Conservation (phyloP, 2,797 vertebrate species). For the Orientallactaga sibirica region DNA sequence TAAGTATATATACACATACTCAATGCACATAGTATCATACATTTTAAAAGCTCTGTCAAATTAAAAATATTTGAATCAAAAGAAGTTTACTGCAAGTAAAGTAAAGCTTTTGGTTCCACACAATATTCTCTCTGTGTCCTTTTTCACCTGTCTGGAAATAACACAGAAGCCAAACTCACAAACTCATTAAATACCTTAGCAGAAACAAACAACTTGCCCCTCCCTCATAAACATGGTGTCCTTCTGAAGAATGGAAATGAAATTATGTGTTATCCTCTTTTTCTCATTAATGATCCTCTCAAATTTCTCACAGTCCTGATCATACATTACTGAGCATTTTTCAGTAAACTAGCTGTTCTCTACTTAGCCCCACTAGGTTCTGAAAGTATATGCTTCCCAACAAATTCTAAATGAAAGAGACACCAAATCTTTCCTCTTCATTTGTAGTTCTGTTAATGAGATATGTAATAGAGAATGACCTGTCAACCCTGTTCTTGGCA, state of each 20-base stretch:
- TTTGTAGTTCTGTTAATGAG: not conserved
- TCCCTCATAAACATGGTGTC: not conserved
- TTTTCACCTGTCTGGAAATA: not conserved
- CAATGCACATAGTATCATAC: not conserved
- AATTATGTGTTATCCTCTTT: not conserved
- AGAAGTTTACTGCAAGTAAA: not conserved
- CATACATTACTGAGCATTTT: slow-evolving; percentile 28
- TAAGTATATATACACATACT: not conserved
- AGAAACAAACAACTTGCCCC: not conserved
- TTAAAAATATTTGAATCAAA: not conserved
- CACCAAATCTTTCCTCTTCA: not conserved
- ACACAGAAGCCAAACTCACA: not conserved
- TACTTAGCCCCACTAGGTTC: not conserved
- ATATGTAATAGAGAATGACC: not conserved
- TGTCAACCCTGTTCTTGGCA: not conserved
- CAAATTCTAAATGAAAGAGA: not conserved
- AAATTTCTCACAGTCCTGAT: not conserved
- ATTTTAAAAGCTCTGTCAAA: not conserved
- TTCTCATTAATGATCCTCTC: not conserved
- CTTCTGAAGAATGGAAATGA: not conserved
- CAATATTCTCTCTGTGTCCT: not conserved
- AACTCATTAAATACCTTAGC: not conserved
- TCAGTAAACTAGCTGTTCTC: not conserved
- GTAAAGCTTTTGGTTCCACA: not conserved
- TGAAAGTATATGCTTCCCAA: not conserved